Percentiles rank a stretch among this genome's conserved stretches.
These are phyloP conservation scores for Sipunculus nudus DNA, from an alignment of 2,888 invertebrate genomes.

Conservation along the genomic window DNA sequence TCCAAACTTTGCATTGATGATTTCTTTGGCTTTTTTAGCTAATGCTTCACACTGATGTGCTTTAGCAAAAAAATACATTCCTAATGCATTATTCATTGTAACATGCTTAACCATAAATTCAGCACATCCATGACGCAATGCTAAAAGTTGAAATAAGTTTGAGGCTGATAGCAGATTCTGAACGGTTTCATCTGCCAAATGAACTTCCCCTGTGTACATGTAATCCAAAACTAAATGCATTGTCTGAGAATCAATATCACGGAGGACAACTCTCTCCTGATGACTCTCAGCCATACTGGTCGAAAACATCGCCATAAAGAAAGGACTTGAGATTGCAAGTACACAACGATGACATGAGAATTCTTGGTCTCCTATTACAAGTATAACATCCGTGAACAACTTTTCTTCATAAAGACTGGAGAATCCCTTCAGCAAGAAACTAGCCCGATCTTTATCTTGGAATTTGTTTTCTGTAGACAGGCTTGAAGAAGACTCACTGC, in stretches of 20 bases:
- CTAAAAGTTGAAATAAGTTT: constrained; percentile 60
- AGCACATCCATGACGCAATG: constrained; percentile 59
- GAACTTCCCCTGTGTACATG: constrained; percentile 59
- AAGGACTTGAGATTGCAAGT: constrained; percentile 61
- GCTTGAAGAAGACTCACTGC: too few species aligned
- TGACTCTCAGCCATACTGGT: constrained; percentile 55
- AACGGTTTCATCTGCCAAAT: constrained; percentile 57
- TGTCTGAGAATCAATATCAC: constrained; percentile 56
- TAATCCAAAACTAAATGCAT: constrained; percentile 59
- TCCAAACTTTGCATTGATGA: constrained; percentile 40
- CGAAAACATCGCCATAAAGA: constrained; percentile 63
- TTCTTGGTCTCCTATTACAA: constrained; percentile 50
- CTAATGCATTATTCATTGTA: constrained; percentile 59
- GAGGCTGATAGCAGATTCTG: constrained; percentile 62
- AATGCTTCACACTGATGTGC: constrained; percentile 59
- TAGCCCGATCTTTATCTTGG: constrained; percentile 49
- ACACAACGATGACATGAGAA: constrained; percentile 62
- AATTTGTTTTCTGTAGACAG: constrained; percentile 1
- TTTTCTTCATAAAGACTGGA: constrained; percentile 56
- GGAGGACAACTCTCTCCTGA: constrained; percentile 53
- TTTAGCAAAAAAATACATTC: constrained; percentile 62
- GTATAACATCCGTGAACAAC: constrained; percentile 58
- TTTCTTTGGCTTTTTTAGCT: constrained; percentile 49
- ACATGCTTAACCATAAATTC: constrained; percentile 63
- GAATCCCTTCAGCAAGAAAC: constrained; percentile 50